Conservation (phyloP, 2,888 invertebrate genomes). For the Nipponacmea schrenckii region DNA sequence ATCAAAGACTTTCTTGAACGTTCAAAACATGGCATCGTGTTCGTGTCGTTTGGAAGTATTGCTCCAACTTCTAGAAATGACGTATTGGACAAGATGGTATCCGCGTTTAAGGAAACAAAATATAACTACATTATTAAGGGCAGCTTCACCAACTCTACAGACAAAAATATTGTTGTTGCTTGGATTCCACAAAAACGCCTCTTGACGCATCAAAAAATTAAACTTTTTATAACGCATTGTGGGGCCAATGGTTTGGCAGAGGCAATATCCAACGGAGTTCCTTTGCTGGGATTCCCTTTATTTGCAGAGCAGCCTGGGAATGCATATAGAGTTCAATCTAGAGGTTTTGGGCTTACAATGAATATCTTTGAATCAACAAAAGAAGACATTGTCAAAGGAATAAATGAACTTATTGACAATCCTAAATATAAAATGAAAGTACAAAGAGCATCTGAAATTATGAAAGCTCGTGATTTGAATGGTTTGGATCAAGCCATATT, state of each 20-base stretch:
- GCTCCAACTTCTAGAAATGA: not conserved
- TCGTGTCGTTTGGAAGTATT: slow-evolving; percentile 43
- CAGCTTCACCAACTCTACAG: not conserved
- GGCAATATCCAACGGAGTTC: slow-evolving; percentile 46
- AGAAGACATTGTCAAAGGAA: slow-evolving; percentile 25
- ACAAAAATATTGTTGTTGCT: slow-evolving; percentile 19
- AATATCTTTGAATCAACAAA: slow-evolving; percentile 29
- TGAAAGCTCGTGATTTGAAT: slow-evolving; percentile 22
- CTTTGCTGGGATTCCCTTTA: slow-evolving; percentile 43
- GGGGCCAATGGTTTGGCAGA: slow-evolving; percentile 48
- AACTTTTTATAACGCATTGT: slow-evolving; percentile 48
- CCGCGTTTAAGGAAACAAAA: not conserved
- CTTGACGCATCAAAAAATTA: slow-evolving; percentile 39
- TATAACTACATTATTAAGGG: not conserved
- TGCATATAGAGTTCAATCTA: slow-evolving; percentile 28
- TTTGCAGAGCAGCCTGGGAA: slow-evolving; percentile 41
- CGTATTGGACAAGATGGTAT: not conserved
- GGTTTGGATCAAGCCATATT: slow-evolving; percentile 42
- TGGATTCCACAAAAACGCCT: slow-evolving; percentile 51
- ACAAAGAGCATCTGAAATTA: slow-evolving; percentile 34
- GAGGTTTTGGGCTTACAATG: slow-evolving; percentile 39
- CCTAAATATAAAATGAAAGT: slow-evolving; percentile 30
- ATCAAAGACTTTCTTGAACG: slow-evolving; percentile 32
- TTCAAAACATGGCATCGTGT: slow-evolving; percentile 36
- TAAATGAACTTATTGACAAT: slow-evolving; percentile 32